Evolutionary conservation across 2,888 invertebrate species (phyloP).

Genomic region (Abrostola tripartita): DNA sequence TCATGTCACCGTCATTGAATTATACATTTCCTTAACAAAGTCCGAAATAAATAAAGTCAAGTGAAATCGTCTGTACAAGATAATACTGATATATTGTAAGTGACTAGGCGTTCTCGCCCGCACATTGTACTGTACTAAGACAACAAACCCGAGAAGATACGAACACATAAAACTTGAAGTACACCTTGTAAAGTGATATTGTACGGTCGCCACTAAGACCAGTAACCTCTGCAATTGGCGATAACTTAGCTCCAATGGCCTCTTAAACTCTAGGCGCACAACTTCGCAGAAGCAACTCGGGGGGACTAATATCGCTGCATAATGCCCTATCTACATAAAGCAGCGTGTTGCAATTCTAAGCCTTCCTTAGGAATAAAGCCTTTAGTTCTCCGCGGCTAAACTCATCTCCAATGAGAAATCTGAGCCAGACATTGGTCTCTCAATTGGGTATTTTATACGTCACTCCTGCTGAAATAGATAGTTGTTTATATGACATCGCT

Average conservation of each 20-base stretch:
- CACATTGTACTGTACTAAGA: conserved; percentile 21
- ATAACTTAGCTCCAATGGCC: conserved; percentile 68
- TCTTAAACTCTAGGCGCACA: conserved; percentile 63
- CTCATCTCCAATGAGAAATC: conserved; percentile 45
- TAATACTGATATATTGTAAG: conserved; percentile 13
- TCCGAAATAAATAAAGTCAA: conserved; percentile 20
- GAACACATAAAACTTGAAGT: conserved; percentile 45
- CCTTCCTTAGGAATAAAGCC: conserved; percentile 47
- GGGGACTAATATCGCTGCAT: conserved; percentile 62
- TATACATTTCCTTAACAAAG: conserved; percentile 7
- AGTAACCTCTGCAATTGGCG: conserved; percentile 64
- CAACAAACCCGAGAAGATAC: conserved; percentile 36
- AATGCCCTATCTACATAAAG: conserved; percentile 66
- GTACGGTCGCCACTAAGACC: conserved; percentile 53
- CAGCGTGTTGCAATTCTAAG: conserved; percentile 59
- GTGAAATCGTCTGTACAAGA: conserved; percentile 11
- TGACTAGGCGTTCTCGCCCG: conserved; percentile 19
- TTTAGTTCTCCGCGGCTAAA: conserved; percentile 30
- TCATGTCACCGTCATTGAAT: conserved; percentile 22
- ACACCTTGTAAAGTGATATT: conserved; percentile 53
- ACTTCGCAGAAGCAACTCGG: conserved; percentile 61
- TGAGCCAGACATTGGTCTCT: conserved; percentile 7
- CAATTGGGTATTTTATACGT: conserved; percentile 28
- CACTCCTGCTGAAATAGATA: conserved; percentile 25
- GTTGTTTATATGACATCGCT: conserved; percentile 44